These are phyloP conservation scores for Dasyornis broadbenti DNA, from an alignment of 2,113 vertebrate species.

Conservation along the genomic window DNA sequence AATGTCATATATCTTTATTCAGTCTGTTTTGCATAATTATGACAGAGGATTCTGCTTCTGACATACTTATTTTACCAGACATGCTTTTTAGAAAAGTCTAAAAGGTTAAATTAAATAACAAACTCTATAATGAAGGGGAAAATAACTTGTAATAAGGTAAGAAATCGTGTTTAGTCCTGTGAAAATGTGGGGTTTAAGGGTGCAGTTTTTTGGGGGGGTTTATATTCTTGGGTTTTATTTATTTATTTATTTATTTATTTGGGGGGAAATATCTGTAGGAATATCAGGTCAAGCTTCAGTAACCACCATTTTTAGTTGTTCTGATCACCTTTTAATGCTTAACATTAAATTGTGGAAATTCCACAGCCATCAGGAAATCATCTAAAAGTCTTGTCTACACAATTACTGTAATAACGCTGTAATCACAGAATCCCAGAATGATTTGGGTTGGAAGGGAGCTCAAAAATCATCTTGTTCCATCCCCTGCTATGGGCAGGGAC, in stretches of 20 bases:
- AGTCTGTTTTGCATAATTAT: not conserved
- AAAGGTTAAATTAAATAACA: not conserved
- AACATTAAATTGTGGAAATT: not conserved
- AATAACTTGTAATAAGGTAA: not conserved
- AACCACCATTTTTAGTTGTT: not conserved
- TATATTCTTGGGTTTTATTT: not conserved
- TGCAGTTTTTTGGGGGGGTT: not conserved
- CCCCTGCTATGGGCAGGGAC: not conserved
- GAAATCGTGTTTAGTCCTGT: not conserved
- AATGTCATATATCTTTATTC: not conserved
- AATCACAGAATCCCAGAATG: not conserved
- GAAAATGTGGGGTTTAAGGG: not conserved
- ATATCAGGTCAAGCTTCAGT: not conserved
- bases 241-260: not conserved
- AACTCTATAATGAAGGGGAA: not conserved
- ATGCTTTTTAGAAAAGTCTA: not conserved
- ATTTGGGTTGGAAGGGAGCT: not conserved
- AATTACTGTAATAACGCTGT: not conserved
- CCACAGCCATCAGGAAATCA: not conserved
- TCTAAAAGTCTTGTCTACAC: not conserved
- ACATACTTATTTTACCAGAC: not conserved
- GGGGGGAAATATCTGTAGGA: not conserved
- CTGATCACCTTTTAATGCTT: not conserved
- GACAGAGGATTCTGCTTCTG: not conserved
- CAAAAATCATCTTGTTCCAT: not conserved